A percentile compares a stretch with the other conserved stretches of the same genome.
phyloP scores from a whole-genome alignment of 2,888 invertebrate species.

The Cactoblastis cactorum region DNA sequence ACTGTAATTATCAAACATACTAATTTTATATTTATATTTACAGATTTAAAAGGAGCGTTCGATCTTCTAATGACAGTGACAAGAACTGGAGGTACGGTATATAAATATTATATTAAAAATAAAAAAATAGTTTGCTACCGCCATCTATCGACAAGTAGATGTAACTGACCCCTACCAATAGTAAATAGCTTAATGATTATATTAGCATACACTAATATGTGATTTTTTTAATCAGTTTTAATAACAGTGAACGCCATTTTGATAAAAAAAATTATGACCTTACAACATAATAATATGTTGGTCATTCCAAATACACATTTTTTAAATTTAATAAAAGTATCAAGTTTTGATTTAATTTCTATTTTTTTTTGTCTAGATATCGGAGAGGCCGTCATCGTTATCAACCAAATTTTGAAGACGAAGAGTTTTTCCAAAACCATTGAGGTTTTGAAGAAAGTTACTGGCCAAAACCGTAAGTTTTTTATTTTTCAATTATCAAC shows the following conservation, averaged over 20 bases:
- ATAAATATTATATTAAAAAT: not conserved
- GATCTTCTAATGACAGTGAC: slow-evolving; percentile 36
- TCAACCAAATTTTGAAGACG: slow-evolving; percentile 31
- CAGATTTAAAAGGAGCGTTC: slow-evolving; percentile 47
- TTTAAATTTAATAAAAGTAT: no score
- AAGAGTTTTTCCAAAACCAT: slow-evolving; percentile 35
- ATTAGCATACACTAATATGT: no score
- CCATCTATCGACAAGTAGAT: no score
- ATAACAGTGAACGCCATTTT: no score
- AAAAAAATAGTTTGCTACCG: no score
- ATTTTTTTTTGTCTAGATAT: slow-evolving; percentile 32
- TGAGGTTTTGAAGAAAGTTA: slow-evolving; percentile 31
- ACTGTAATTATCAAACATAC: no score
- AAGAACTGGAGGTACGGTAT: slow-evolving; percentile 38
- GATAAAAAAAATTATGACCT: no score
- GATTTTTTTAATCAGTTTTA: no score
- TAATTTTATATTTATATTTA: slow-evolving; percentile 21
- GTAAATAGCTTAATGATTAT: no score
- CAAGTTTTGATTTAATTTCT: not conserved
- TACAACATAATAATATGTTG: no score
- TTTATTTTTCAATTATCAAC: not conserved
- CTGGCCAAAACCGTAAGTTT: slow-evolving; percentile 46
- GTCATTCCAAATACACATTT: no score
- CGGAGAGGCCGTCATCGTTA: slow-evolving; percentile 35
- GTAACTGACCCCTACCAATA: no score